Evolutionary conservation across 2,113 vertebrate species (phyloP), one percentile per base, ranked within the genome.

Genomic region (Otis tarda): DNA sequence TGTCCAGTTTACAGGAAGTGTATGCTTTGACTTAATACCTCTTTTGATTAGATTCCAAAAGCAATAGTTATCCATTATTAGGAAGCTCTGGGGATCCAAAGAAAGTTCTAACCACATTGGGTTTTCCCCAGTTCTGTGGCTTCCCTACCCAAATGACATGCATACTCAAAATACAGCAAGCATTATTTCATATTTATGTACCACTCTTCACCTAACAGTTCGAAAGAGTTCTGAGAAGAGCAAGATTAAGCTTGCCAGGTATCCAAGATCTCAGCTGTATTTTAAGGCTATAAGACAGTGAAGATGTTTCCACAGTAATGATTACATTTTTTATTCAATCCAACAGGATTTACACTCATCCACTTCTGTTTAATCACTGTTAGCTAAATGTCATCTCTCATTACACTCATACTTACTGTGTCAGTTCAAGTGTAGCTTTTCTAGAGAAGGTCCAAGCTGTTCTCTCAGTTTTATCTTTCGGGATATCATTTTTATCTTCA

Each of bases 401-500:
- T n/a, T 74, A 28, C 39, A 43, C 30, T 71, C 87, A 83, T 81
- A 98, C 98, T 98, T 74, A 99, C 98, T 98, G 98, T 49, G 99
- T 99, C 82, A 99, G 97, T 92, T 99, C 99, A 30, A 99, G 98
- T 14, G 99, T 99, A 91, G 98, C 99, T 97, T 99, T 98, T 79
- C 99, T 98, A 39, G 99, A 99, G 73, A 99, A 99, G 1, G 98
- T 98, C 99, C 99, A 99, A 10, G 98, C 97, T 2, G 98, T 97
- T 92, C 93, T 98, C 89, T 99, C 98, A 65, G 97, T 96, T 92
- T 98, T 95, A 43, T 99, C 98, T 70, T 97, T 92, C 0, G 99
- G 99, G 93, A 99, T 99, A 93, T 99, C 98, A 27, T 98, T 99
- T 97, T 99, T 99, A 94, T 99, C 99, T 96, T 99, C 99, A 33